These are phyloP conservation scores for Ypsolopha scabrella DNA, from an alignment of 2,888 invertebrate genomes.

Conservation along the genomic window DNA sequence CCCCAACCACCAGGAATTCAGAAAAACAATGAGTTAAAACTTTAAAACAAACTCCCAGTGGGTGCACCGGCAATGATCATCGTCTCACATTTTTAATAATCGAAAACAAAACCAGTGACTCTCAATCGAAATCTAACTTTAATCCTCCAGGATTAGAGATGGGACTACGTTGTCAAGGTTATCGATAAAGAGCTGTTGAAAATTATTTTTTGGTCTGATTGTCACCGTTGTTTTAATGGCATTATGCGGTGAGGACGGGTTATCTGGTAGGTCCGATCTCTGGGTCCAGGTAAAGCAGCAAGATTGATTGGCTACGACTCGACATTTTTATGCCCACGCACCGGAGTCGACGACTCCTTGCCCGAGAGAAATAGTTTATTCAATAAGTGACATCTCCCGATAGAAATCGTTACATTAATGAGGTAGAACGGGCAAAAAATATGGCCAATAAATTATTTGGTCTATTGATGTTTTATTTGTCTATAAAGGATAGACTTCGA, in stretches of 20 bases:
- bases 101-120: slow-evolving; percentile 33
- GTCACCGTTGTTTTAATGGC: slow-evolving; percentile 71
- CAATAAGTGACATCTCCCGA: slow-evolving; percentile 55
- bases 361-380: slow-evolving; percentile 48
- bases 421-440: neutral
- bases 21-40: slow-evolving; percentile 56
- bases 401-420: slow-evolving; percentile 41
- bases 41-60: slow-evolving; percentile 60
- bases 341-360: slow-evolving; percentile 57
- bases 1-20: slow-evolving; percentile 60
- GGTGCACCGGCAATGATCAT: slow-evolving; percentile 66
- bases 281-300: slow-evolving; percentile 49
- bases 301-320: slow-evolving; percentile 61
- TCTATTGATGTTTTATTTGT: neutral
- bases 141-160: slow-evolving; percentile 23
- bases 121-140: slow-evolving; percentile 38
- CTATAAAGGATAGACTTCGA: too few species aligned
- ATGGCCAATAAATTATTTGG: neutral
- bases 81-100: slow-evolving; percentile 70
- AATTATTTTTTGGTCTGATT: slow-evolving; percentile 65
- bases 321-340: slow-evolving; percentile 61
- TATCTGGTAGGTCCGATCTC: slow-evolving; percentile 62
- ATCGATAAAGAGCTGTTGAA: slow-evolving; percentile 57
- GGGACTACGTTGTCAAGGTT: slow-evolving; percentile 15
- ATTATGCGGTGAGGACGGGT: slow-evolving; percentile 68